These are phyloP conservation scores for Callochromis pleurospilus DNA, from an alignment of 2,113 vertebrate genomes.

Conservation along the genomic window DNA sequence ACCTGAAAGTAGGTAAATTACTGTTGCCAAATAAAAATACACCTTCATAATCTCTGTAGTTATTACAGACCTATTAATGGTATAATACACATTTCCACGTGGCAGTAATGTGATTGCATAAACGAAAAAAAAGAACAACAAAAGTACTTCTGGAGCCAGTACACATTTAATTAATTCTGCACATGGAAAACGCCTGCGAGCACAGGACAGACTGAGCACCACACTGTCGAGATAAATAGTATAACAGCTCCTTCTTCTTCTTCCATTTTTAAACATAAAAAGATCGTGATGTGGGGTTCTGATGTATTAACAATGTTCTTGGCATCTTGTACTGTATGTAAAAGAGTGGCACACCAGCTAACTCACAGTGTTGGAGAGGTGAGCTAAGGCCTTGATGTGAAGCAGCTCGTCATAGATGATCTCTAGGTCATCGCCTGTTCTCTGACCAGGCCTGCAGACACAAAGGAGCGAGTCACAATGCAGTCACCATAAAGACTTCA, in stretches of 20 bases:
- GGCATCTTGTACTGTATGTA: background rate
- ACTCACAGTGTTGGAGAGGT: conserved; percentile 94
- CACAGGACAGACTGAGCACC: background rate
- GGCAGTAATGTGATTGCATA: background rate
- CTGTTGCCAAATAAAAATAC: background rate
- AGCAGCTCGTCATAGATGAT: conserved; percentile 98
- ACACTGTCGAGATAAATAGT: background rate
- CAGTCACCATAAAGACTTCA: background rate
- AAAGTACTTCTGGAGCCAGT: background rate
- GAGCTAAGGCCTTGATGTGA: conserved; percentile 97
- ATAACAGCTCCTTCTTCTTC: background rate
- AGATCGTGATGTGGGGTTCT: background rate
- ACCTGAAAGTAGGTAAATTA: background rate
- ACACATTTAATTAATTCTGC: background rate
- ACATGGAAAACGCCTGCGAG: background rate
- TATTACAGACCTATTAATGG: background rate
- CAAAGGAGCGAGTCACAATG: background rate
- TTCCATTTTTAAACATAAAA: background rate
- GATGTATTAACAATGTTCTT: background rate
- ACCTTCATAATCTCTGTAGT: background rate
- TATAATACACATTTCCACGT: background rate
- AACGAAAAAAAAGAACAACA: background rate
- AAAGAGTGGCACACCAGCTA: background rate
- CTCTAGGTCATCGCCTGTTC: conserved; percentile 91
- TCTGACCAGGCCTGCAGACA: conserved; percentile 85